Conservation (phyloP, 35 echinoderm and acorn worm species). For the Ophioderma brevispina region DNA sequence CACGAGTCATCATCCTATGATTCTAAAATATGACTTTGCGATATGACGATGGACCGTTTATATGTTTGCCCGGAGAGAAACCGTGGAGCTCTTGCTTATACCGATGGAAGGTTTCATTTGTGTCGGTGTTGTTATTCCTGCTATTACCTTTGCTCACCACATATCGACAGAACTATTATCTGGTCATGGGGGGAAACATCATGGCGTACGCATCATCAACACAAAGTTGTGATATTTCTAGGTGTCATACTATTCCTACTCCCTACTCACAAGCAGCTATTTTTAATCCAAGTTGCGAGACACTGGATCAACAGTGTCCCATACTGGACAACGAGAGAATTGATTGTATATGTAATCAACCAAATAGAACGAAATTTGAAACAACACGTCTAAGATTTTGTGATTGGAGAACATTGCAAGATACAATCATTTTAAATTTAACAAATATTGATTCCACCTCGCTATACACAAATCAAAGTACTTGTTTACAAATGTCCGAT, state of each 20-base stretch:
- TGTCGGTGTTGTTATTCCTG: slow-evolving; percentile 28
- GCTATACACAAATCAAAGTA: neutral
- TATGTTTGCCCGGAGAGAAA: slow-evolving; percentile 28
- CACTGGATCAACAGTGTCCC: neutral
- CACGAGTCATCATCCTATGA: neutral
- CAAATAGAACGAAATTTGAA: neutral
- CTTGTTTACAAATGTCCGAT: slow-evolving; percentile 46
- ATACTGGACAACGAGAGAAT: neutral
- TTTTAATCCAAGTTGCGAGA: neutral
- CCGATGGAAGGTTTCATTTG: slow-evolving; percentile 25
- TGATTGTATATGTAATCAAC: neutral
- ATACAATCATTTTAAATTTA: slow-evolving; percentile 8
- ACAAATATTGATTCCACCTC: neutral
- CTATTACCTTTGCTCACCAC: slow-evolving; percentile 34
- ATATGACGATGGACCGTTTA: slow-evolving; percentile 66
- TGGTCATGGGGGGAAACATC: neutral
- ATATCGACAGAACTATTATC: neutral
- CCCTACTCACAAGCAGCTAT: neutral
- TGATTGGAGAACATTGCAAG: slow-evolving; percentile 43
- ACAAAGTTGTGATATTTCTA: neutral
- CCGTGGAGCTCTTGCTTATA: slow-evolving; percentile 19
- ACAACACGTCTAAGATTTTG: slow-evolving; percentile 21
- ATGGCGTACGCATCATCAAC: neutral
- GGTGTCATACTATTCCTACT: neutral
- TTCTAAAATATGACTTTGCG: slow-evolving; percentile 71